Evolutionary conservation across 1,140 invertebrate species (phyloP).

Genomic region (Olivierus martensii): DNA sequence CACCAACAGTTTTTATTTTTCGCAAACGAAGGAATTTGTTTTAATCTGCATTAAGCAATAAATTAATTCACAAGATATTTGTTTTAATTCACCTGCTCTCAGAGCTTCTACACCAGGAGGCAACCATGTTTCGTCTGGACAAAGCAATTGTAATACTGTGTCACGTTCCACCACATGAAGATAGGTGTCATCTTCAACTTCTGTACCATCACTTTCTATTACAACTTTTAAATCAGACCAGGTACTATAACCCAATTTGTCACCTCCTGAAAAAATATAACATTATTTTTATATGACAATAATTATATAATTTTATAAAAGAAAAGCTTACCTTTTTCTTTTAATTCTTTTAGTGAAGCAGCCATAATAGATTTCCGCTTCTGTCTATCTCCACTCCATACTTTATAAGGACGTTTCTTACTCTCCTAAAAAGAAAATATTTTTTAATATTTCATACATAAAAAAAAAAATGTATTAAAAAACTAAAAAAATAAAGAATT

Average conservation of each 20-base stretch:
- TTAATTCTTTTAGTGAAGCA: slow-evolving; percentile 75
- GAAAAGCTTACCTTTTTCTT: slow-evolving; percentile 42
- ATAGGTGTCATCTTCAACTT: slow-evolving; percentile 85
- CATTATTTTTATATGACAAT: no score
- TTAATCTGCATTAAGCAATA: no score
- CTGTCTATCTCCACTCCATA: slow-evolving; percentile 89
- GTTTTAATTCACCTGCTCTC: slow-evolving; percentile 53
- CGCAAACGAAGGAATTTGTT: no score
- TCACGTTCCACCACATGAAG: slow-evolving; percentile 79
- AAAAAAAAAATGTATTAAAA: no score
- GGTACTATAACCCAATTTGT: slow-evolving; percentile 70
- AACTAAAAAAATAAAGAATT: no score
- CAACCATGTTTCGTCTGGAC: slow-evolving; percentile 76
- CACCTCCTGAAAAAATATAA: slow-evolving; percentile 32
- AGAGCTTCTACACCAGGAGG: slow-evolving; percentile 73
- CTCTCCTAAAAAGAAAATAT: neutral
- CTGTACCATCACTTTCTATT: slow-evolving; percentile 82
- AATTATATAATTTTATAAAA: no score
- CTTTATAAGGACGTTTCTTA: slow-evolving; percentile 86
- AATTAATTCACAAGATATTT: no score
- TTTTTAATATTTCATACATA: no score
- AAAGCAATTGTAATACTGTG: slow-evolving; percentile 69
- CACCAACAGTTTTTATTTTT: no score
- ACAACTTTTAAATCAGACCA: slow-evolving; percentile 44
- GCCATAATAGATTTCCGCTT: slow-evolving; percentile 84